A percentile compares a stretch with the other conserved stretches of the same genome.
Conservation (phyloP, 2,888 invertebrate genomes). For the Allolobophora icterica region DNA sequence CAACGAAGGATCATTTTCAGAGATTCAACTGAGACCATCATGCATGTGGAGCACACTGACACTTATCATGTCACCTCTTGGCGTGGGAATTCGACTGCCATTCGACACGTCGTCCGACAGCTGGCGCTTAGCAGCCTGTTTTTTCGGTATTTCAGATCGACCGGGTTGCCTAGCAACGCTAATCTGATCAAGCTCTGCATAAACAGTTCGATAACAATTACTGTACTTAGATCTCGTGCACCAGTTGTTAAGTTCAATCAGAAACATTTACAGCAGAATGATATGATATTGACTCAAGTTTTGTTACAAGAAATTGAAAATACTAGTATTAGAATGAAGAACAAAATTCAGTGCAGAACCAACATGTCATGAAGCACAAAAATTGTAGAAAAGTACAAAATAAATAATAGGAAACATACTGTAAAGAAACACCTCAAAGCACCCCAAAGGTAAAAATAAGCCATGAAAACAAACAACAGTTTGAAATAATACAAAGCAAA, state of each 20-base stretch:
- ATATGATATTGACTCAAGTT: not conserved
- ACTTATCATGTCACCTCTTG: not conserved
- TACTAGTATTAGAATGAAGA: not conserved
- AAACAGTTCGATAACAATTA: not conserved
- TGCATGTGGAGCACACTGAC: not conserved
- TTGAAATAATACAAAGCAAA: not conserved
- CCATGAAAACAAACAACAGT: not conserved
- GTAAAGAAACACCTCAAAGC: not conserved
- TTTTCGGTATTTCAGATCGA: conserved; percentile 4
- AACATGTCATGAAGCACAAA: not conserved
- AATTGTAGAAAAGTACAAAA: not conserved
- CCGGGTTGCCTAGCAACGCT: not conserved
- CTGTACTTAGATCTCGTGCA: not conserved
- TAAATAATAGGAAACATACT: not conserved
- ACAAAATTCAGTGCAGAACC: not conserved
- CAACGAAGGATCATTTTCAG: not conserved
- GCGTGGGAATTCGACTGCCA: not conserved
- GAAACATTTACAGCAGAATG: not conserved
- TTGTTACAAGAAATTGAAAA: not conserved
- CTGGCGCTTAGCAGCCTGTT: not conserved
- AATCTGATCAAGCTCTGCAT: conserved; percentile 11
- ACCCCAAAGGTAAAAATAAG: not conserved
- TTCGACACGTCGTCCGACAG: not conserved
- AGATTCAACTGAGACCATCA: not conserved
- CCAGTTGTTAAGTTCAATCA: not conserved